Base-by-base conservation (phyloP, 2,113 vertebrate genomes). In the Pseudopipra pipra region DNA sequence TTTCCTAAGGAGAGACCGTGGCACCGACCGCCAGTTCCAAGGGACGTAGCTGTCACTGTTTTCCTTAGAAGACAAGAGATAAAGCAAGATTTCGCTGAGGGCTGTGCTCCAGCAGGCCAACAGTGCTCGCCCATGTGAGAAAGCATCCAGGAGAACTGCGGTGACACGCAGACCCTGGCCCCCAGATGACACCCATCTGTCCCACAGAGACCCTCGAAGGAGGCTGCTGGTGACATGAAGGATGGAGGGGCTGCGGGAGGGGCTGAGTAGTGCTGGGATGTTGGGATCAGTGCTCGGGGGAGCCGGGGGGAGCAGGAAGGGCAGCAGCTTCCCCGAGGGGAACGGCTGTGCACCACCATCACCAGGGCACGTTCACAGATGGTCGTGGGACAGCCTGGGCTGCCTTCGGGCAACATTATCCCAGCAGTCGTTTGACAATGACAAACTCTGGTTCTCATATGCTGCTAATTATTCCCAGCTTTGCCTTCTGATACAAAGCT, bases 241-340 rank as follows among this genome's bases (percentile, higher is more conserved):
- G 89, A 85, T 27, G 80, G 66, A 71, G 37, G 16, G 55, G 58
- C 22, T 31, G 90, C 82, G 1, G 5, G 73, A 44, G 56, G 23
- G 0, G 1, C n/a, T 1, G 2, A 58, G 90, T 55, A 28, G 67
- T 5, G 25, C 51, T 0, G 4, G 59, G 66, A 33, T 6, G 1
- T 22, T 0, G 1, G 90, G 39, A 11, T 14, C 1, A 3, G 20
- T 0, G 2, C 59, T 35, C 0, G 0, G 22, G 43, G 51, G n/a
- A 35, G 58, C 56, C 3, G 0, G 13, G 51, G 62, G 27, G 13
- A 56, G 62, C 11, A 88, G 77, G 51, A 52, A 25, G 51, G 37
- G 51, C 74, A 58, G 86, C 72, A 74, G 84, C 79, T 61, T n/a
- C 81, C 93, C 89, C 5, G 8, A 37, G 84, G 70, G 80, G 23